Evolutionary conservation across 35 echinoderm and acorn worm genomes (phyloP).

Genomic region (Ptychodera flava): DNA sequence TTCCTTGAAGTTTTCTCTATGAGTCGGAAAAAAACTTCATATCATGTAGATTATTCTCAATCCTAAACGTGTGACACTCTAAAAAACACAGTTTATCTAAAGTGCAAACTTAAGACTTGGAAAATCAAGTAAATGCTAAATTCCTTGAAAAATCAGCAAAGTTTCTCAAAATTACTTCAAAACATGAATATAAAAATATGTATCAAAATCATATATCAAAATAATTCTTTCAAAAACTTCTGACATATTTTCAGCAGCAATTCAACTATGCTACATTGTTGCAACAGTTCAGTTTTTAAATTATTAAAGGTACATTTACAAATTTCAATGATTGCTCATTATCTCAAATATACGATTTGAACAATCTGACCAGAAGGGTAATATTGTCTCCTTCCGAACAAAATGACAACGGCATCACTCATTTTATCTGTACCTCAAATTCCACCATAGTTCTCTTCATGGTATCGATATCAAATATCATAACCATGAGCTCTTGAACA

Average conservation of each 20-base stretch:
- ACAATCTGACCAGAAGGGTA: too few relatives aligned
- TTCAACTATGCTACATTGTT: too few relatives aligned
- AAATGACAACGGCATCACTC: too few relatives aligned
- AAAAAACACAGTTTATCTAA: background rate
- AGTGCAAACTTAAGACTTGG: background rate
- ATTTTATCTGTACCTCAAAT: constrained; percentile 97
- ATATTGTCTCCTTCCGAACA: too few relatives aligned
- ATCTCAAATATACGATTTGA: too few relatives aligned
- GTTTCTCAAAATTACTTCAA: constrained; percentile 2
- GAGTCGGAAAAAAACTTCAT: background rate
- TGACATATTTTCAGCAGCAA: too few relatives aligned
- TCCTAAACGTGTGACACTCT: background rate
- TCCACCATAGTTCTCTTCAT: constrained; percentile 94
- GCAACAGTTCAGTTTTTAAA: background rate
- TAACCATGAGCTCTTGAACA: constrained; percentile 73
- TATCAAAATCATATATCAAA: background rate
- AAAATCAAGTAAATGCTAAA: constrained; percentile 2
- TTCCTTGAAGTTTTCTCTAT: background rate
- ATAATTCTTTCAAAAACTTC: background rate
- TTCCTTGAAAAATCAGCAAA: constrained; percentile 1
- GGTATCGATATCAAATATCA: constrained; percentile 90
- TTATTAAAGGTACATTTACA: background rate
- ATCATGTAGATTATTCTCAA: background rate
- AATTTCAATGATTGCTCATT: too few relatives aligned
- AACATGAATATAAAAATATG: background rate